Base-by-base conservation (phyloP, 2,797 vertebrate species). In the Oryzias dopingdopingensis region DNA sequence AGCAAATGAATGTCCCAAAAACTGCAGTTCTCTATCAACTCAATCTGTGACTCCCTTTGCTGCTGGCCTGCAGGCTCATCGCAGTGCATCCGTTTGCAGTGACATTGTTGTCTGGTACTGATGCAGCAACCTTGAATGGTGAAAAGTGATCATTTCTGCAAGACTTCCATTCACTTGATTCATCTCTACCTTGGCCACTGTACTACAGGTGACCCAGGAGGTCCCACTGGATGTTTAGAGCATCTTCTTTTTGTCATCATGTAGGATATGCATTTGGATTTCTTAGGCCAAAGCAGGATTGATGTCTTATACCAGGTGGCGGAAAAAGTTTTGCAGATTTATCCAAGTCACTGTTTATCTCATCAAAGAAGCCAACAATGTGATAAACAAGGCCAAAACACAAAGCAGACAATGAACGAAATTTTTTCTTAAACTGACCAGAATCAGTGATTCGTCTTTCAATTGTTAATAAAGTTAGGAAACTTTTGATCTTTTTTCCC, bases 381-480 rank as follows among this genome's bases (percentile, higher is more conserved):
- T 24, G 10, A 29, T 8, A 42, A 14, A 52, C n/a, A 42, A 20
- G 16, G 5, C 10, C 8, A 2, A 54, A 26, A 18, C 1, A 29
- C 6, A 17, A n/a, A 44, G 10, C 16, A 43, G 12, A 55, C n/a
- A 14, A 14, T 6, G 24, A 47, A 16, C n/a, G 16, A 10, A 48
- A 24, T 29, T n/a, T 20, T 16, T n/a, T 16, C 6, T 15, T 2
- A 42, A 52, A 2, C 4, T 20, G 12, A 20, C 18, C 10, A 6
- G 22, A 47, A 65, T 32, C 6, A 29, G 18, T 42, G 43, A 46
- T 16, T 47, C 8, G 29, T 47, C 16, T 49, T 40, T 52, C 22
- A 60, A 44, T n/a, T 61, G 14, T 53, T 58, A 16, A 42, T 14
- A 37, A 61, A 67, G 59, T 55, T 67, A 24, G 4, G 55, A 14